These are phyloP conservation scores for Erythrocebus patas DNA, from an alignment of 2,113 vertebrate species.

Conservation along the genomic window DNA sequence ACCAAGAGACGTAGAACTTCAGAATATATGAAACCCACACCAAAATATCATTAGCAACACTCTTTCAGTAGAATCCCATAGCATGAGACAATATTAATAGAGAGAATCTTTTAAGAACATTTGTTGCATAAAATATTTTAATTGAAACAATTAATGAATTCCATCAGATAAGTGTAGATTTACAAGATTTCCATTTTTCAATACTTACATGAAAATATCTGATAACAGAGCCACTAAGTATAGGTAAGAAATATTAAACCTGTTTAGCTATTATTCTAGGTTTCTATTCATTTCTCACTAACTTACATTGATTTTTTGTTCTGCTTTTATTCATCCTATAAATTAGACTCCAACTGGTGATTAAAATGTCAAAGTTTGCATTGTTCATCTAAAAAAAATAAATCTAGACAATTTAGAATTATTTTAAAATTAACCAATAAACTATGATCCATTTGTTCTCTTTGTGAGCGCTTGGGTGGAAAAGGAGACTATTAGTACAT, in stretches of 20 bases:
- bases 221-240: neutral
- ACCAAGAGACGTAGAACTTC: slow-evolving; percentile 15
- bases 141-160: neutral
- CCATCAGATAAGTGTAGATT: neutral
- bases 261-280: neutral
- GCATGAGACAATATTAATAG: neutral
- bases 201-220: neutral
- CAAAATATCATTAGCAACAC: neutral
- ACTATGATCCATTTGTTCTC: neutral
- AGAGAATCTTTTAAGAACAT: neutral
- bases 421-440: slow-evolving; percentile 22
- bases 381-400: slow-evolving; percentile 12
- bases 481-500: neutral
- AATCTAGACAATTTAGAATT: slow-evolving; percentile 26
- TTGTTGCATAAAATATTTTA: neutral
- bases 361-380: slow-evolving; percentile 21
- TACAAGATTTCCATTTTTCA: neutral
- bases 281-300: slow-evolving; percentile 7
- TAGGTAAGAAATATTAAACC: neutral
- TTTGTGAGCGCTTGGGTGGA: neutral
- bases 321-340: neutral
- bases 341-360: neutral
- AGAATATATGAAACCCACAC: neutral
- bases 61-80: neutral
- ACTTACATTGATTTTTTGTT: slow-evolving; percentile 13